Base-by-base conservation (phyloP, 2,797 vertebrate genomes). In the Menidia menidia region DNA sequence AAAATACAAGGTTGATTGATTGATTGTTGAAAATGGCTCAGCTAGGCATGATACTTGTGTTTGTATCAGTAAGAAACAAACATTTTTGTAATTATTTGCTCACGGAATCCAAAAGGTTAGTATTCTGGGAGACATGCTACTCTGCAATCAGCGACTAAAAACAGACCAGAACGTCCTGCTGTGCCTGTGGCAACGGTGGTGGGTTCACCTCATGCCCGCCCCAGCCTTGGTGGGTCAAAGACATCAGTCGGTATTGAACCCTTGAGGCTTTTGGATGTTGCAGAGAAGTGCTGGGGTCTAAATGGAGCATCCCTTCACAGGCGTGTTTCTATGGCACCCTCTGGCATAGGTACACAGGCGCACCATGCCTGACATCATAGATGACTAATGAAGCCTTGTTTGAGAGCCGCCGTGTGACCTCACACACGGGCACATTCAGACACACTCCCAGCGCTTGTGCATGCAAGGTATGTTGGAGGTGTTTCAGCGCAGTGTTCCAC, bases 361-460 rank as follows among this genome's bases (percentile, higher is more conserved):
- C 66, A 47, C 73, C 76, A 68, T 64, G 78, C 65, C 69, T 69
- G 86, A 88, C 79, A 82, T 83, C 82, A 58, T 60, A 75, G 86
- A 92, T 93, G 92, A 94, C 84, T 93, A 93, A 95, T 93, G 91
- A 91, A 90, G 87, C 75, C 83, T 92, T 94, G 93, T 94, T 94
- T 94, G 81, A 87, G 88, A 84, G 83, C 87, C 83, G 71, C 43
- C 35, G 78, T 78, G 77, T 91, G 90, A 92, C 92, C 87, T 78
- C 78, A 70, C 77, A 87, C 77, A 83, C 71, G 66, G 67, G 62
- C 61, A 67, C 65, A 73, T 68, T 61, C 65, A 65, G 64, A 60
- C 69, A 77, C 80, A 80, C 82, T 86, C 84, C 51, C 80, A 82
- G 84, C 80, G 76, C 68, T 67, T 16, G 64, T 78, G 71, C 64